These are phyloP conservation scores for Thunnus albacares DNA, from an alignment of 2,797 vertebrate species.

Conservation along the genomic window DNA sequence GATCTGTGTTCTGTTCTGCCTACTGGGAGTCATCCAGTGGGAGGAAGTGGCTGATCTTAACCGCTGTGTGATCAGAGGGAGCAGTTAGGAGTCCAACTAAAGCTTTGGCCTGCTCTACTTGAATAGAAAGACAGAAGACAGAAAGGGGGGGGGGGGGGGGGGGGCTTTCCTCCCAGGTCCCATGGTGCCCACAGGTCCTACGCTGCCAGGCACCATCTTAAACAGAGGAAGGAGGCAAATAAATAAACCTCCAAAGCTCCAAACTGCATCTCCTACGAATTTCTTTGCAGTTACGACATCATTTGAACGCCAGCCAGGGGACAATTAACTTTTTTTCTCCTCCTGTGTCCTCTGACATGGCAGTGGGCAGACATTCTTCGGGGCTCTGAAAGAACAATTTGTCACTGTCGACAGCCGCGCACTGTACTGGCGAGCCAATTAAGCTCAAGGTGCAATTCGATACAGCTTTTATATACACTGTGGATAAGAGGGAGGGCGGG, in stretches of 20 bases:
- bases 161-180: conserved; percentile 50
- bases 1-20: conserved; percentile 52
- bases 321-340: conserved; percentile 82
- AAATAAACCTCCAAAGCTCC: conserved; percentile 73
- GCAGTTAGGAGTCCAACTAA: conserved; percentile 21
- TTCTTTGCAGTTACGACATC: conserved; percentile 80
- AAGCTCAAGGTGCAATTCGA: conserved; percentile 86
- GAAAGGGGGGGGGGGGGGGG: not conserved
- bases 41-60: conserved; percentile 57
- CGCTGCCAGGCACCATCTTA: conserved; percentile 60
- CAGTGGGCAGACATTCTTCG: conserved; percentile 77
- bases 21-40: conserved; percentile 41
- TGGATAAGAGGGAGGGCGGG: conserved; percentile 67
- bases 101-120: conserved; percentile 14
- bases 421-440: conserved; percentile 85
- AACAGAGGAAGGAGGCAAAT: conserved; percentile 78
- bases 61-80: conserved; percentile 47
- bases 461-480: conserved; percentile 86
- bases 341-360: conserved; percentile 76
- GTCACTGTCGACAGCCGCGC: conserved; percentile 84
- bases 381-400: conserved; percentile 84
- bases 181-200: conserved; percentile 56
- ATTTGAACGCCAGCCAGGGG: conserved; percentile 77
- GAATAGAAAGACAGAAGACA: conserved; percentile 54
- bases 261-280: conserved; percentile 68